Percentiles rank a stretch among this genome's conserved stretches.
These are phyloP conservation scores for Strigamia transsilvanica DNA, from an alignment of 2,888 invertebrate species.

Conservation along the genomic window DNA sequence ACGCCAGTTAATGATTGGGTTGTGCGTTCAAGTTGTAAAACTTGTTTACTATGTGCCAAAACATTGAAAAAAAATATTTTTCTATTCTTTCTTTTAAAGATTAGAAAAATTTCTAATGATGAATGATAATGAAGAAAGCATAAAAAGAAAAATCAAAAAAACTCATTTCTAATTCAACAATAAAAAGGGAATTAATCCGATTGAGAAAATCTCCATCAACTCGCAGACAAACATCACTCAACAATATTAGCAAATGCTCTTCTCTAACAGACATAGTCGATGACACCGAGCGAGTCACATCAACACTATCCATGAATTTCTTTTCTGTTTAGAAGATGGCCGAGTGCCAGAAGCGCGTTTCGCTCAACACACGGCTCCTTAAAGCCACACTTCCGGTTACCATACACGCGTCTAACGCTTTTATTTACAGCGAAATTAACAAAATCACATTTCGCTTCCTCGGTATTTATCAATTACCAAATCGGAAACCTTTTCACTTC, in stretches of 20 bases:
- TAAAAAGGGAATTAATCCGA: too few species aligned
- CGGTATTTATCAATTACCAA: neutral
- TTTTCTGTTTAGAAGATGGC: neutral
- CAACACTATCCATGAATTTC: neutral
- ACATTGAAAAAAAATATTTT: neutral
- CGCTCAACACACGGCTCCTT: neutral
- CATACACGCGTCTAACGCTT: neutral
- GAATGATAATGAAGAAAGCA: neutral
- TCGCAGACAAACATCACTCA: too few species aligned
- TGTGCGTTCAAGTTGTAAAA: neutral
- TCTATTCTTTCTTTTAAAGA: neutral
- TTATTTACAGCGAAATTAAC: neutral
- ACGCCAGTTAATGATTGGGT: slow-evolving; percentile 14
- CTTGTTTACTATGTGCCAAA: slow-evolving; percentile 12
- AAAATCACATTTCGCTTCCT: neutral
- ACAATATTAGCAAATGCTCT: too few species aligned
- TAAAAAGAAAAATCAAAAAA: neutral
- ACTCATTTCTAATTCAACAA: too few species aligned
- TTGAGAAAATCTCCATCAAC: too few species aligned
- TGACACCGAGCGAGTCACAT: neutral
- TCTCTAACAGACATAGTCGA: too few species aligned
- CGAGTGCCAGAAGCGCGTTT: neutral
- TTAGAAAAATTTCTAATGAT: neutral
- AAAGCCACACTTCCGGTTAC: neutral
- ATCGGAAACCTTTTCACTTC: neutral